Conservation (phyloP, 1,140 invertebrate species). For the Caenorhabditis latens region DNA sequence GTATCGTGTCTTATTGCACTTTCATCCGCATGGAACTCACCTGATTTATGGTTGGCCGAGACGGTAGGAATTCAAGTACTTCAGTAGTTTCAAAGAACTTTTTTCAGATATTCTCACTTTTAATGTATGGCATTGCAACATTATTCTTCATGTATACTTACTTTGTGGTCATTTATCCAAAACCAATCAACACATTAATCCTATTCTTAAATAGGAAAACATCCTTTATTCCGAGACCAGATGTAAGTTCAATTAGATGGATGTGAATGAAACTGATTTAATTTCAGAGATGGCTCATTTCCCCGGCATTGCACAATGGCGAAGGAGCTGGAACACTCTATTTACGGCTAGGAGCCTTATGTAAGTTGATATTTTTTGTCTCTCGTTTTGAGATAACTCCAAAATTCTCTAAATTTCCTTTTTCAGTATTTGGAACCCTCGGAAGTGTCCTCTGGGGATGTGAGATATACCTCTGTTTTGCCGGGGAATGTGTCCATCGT, state of each 20-base stretch:
- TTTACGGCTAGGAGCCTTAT: conserved; percentile 72
- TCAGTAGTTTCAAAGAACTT: too few species aligned
- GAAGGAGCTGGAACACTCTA: conserved; percentile 74
- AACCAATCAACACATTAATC: conserved; percentile 63
- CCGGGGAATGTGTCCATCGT: conserved; percentile 66
- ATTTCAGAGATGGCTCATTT: conserved; percentile 63
- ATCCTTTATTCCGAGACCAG: conserved; percentile 57
- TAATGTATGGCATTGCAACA: conserved; percentile 73
- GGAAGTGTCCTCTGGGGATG: conserved; percentile 76
- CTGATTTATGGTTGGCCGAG: conserved; percentile 25
- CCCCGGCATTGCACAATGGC: conserved; percentile 63
- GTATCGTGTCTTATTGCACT: background rate
- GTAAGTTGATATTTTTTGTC: conserved; percentile 46
- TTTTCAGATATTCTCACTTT: conserved; percentile 74
- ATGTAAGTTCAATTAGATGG: background rate
- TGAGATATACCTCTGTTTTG: conserved; percentile 75
- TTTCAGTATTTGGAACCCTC: conserved; percentile 75
- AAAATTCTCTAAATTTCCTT: conserved; percentile 59
- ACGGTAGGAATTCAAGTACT: background rate
- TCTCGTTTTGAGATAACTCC: conserved; percentile 44
- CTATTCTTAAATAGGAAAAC: conserved; percentile 53
- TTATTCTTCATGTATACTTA: conserved; percentile 75
- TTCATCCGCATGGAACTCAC: conserved; percentile 31
- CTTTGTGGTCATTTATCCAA: conserved; percentile 74
- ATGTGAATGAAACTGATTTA: background rate